Evolutionary conservation across 2,113 vertebrate genomes (phyloP), one percentile per base, ranked within the genome.

Genomic region (Mandrillus leucophaeus): DNA sequence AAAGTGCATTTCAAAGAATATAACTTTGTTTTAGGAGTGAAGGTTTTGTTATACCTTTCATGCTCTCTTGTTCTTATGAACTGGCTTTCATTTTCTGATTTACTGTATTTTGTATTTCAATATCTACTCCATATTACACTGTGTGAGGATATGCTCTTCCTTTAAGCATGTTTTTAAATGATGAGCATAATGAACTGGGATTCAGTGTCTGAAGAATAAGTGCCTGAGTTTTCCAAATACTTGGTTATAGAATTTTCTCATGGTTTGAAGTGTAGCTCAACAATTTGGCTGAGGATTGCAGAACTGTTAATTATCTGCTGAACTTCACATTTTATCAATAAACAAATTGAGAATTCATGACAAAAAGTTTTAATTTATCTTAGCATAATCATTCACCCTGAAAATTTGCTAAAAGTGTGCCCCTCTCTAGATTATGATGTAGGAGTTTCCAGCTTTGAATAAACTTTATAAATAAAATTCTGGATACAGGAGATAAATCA

Each of bases 201-300:
- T 66, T 80, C 73, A 75, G 32, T 72, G 35, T 50, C 17, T 84
- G 45, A 81, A 82, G 76, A 75, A 81, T 50, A 90, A 87, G 59
- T 90, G 35, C 66, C 40, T 81, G 14, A 45, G 43, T n/a, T 95
- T 81, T 89, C 48, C 50, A 85, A 94, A 80, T 64, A 55, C 6
- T 64, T 91, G 30, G 32, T 83, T 94, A 35, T 17, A 92, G 55
- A 94, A 89, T 84, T 94, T 88, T 94, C 78, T 97, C 20, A 75
- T 89, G 70, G 35, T 84, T 72, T 93, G 84, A 94, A 88, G 55
- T 45, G 0, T 64, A 84, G 64, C 84, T 92, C 48, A 92, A n/a
- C 55, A 87, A 91, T 78, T 82, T 82, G 57, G 27, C 88, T 59
- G 27, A 83, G 50, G 59, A 76, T 66, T 66, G 38, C 32, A 96